Percentiles rank a stretch among this genome's conserved stretches.
Evolutionary conservation across 2,888 invertebrate species (phyloP).

Genomic region (Dryocosmus kuriphilus): DNA sequence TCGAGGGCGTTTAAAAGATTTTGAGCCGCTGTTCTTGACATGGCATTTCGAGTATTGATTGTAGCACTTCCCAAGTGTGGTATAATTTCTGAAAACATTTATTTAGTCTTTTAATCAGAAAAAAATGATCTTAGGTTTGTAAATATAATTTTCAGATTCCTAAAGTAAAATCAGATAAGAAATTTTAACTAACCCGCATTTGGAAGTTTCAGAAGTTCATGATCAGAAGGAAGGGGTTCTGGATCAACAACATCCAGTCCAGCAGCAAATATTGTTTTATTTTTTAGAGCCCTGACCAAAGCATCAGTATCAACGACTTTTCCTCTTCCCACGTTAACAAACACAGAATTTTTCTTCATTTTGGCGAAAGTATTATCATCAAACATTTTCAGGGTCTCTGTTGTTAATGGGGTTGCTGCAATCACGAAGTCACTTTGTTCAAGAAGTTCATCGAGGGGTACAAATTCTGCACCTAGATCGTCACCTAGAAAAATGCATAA

Average conservation of each 20-base stretch:
- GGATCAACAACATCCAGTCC: constrained; percentile 95
- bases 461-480: constrained; percentile 81
- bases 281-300: constrained; percentile 86
- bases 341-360: constrained; percentile 87
- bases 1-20: constrained; percentile 88
- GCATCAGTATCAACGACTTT: constrained; percentile 89
- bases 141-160: not conserved
- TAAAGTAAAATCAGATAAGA: not conserved
- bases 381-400: constrained; percentile 85
- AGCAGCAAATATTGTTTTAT: constrained; percentile 88
- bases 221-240: constrained; percentile 90
- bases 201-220: constrained; percentile 86
- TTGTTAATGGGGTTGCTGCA: constrained; percentile 83
- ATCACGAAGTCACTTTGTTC: constrained; percentile 87
- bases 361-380: constrained; percentile 82
- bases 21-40: constrained; percentile 88
- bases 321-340: constrained; percentile 88
- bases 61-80: constrained; percentile 96
- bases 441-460: constrained; percentile 84
- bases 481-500: constrained; percentile 69
- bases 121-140: not conserved
- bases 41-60: constrained; percentile 85
- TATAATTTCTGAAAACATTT: constrained; percentile 82
- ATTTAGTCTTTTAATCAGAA: constrained; percentile 11
- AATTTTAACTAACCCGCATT: constrained; percentile 85